Percentiles rank a stretch among this genome's conserved stretches.
Evolutionary conservation across 2,113 vertebrate species (phyloP).

Genomic region (Eubucco bourcierii): DNA sequence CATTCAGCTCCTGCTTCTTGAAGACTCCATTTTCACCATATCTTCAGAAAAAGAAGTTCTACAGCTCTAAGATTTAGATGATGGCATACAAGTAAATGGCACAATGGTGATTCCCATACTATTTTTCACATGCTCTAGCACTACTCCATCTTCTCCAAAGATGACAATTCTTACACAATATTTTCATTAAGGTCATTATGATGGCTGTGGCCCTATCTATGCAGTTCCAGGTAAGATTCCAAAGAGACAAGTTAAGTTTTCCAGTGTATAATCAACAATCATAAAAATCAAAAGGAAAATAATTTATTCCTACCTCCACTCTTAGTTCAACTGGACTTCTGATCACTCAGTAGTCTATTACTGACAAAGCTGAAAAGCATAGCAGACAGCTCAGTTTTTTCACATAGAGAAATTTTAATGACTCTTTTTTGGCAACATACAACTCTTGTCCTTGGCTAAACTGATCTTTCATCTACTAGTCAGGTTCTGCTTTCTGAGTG

Average conservation of each 20-base stretch:
- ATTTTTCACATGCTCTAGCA: not conserved
- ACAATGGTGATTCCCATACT: not conserved
- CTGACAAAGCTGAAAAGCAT: not conserved
- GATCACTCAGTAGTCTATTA: not conserved
- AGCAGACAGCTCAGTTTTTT: not conserved
- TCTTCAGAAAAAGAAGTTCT: not conserved
- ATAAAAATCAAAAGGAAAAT: not conserved
- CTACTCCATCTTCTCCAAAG: not conserved
- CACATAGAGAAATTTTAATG: not conserved
- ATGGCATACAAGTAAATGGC: not conserved
- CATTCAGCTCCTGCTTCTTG: not conserved
- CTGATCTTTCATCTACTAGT: not conserved
- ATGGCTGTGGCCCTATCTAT: not conserved
- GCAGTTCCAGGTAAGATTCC: not conserved
- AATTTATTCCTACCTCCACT: not conserved
- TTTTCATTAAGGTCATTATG: not conserved
- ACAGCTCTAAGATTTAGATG: not conserved
- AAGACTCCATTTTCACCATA: not conserved
- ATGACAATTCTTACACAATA: not conserved
- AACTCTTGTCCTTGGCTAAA: not conserved
- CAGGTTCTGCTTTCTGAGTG: not conserved
- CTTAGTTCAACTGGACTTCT: not conserved
- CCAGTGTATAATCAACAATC: not conserved
- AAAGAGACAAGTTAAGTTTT: not conserved
- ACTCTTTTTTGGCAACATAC: not conserved